Evolutionary conservation across 2,113 vertebrate species (phyloP), one percentile per base, ranked within the genome.

Genomic region (Rhodinocichla rosea): DNA sequence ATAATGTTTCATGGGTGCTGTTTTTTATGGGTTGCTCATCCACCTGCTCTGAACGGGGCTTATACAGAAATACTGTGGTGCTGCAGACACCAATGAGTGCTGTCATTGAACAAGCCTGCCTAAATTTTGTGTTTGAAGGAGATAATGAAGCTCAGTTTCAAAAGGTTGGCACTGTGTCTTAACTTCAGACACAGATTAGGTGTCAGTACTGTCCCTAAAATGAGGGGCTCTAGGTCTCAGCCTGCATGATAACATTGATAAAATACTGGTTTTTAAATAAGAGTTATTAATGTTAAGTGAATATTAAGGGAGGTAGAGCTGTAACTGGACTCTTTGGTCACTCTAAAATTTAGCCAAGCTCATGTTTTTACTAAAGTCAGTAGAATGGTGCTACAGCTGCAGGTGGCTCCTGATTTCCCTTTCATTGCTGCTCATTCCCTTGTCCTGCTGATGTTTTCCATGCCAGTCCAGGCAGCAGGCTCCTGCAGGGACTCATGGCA

Each of bases 401-500:
- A 92, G 7, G 9, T 87, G 78, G n/a, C 68, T 69, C 44, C 67
- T 60, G 26, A 75, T 84, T 89, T 91, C 89, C 57, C 79, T 85
- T 83, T 78, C 73, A 3, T 2, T 82, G 22, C 82, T 73, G 62
- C 67, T 47, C 1, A 0, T n/a, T 64, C 33, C 62, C 76, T 50
- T 80, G 83, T 45, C 69, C 76, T 93, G 45, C 69, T 77, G 87
- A 81, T 94, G 77, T 55, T 81, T 26, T 12, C 63, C 3, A 11
- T 53, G 37, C 47, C 89, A 55, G 84, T 83, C 68, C 70, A 85
- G 60, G 96, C 75, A 80, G 76, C 91, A 90, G 87, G 89, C 62
- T 95, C 83, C 82, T 86, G 50, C 55, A 76, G 45, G 92, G 92
- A 89, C 88, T 75, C 79, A 47, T 91, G 95, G 88, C 91, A 78